phyloP scores from a whole-genome alignment of 2,888 invertebrate genomes.

The Leucophenga maculata region DNA sequence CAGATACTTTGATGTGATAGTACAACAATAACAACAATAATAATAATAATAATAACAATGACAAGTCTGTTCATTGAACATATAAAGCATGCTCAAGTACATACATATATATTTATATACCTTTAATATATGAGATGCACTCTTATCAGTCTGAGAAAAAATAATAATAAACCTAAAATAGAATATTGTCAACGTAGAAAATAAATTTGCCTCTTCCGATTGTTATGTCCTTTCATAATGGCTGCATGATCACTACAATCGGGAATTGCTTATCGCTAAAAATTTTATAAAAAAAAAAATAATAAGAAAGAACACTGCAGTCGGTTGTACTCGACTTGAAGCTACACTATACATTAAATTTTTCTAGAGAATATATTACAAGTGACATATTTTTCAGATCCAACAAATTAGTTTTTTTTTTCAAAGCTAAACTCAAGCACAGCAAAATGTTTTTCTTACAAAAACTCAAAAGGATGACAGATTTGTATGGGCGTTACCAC shows the following conservation, averaged over 20 bases:
- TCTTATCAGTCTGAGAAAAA: constrained; percentile 59
- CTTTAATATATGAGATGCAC: constrained; percentile 8
- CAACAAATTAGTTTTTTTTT: too few relatives aligned
- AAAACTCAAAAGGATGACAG: too few relatives aligned
- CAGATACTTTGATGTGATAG: constrained; percentile 32
- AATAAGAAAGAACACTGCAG: neutral
- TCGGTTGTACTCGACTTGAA: too few relatives aligned
- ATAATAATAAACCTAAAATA: constrained; percentile 31
- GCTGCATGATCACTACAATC: constrained; percentile 13
- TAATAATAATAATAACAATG: constrained; percentile 38
- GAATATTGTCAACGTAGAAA: constrained; percentile 34
- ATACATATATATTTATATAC: neutral
- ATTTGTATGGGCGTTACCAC: too few relatives aligned
- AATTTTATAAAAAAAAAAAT: neutral
- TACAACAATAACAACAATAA: constrained; percentile 28
- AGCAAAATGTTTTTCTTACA: too few relatives aligned
- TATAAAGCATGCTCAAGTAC: constrained; percentile 20
- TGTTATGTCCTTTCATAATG: constrained; percentile 12
- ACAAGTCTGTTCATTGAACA: constrained; percentile 40
- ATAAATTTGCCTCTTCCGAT: neutral
- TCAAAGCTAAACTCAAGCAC: too few relatives aligned
- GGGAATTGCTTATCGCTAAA: constrained; percentile 1
- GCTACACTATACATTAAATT: too few relatives aligned
- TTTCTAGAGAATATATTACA: too few relatives aligned
- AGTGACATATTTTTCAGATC: too few relatives aligned